Conservation (phyloP, 2,888 invertebrate genomes). For the Deilephila porcellus region DNA sequence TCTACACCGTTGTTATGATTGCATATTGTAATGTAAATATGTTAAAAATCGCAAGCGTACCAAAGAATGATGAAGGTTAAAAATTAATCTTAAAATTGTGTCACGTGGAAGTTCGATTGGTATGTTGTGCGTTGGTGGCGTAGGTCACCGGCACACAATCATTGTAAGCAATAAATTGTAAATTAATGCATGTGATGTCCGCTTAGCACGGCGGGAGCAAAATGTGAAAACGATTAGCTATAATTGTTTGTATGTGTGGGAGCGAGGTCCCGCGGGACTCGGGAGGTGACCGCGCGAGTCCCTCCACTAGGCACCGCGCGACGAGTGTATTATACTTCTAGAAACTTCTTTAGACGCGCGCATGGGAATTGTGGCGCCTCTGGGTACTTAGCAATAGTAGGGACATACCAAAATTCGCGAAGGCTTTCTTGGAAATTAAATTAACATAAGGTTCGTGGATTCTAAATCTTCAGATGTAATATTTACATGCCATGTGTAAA, state of each 20-base stretch:
- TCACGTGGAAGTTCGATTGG: slow-evolving; percentile 20
- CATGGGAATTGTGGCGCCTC: slow-evolving; percentile 7
- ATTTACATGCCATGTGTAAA: neutral
- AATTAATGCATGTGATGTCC: slow-evolving; percentile 40
- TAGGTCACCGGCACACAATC: neutral
- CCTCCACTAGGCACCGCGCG: slow-evolving; percentile 35
- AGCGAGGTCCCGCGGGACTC: neutral
- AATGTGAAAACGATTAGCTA: slow-evolving; percentile 35
- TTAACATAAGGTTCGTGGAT: neutral
- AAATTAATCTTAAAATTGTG: slow-evolving; percentile 1
- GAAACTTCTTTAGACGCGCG: slow-evolving; percentile 6
- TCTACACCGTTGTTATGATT: slow-evolving; percentile 18
- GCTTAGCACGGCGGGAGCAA: slow-evolving; percentile 67
- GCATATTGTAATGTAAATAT: slow-evolving; percentile 25
- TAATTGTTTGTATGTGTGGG: slow-evolving; percentile 40
- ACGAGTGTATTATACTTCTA: slow-evolving; percentile 44
- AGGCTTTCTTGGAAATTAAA: neutral
- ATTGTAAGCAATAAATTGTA: slow-evolving; percentile 8
- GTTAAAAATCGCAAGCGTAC: slow-evolving; percentile 18
- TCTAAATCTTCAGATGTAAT: neutral
- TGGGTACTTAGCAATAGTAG: no score
- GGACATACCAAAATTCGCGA: neutral
- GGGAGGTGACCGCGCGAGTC: neutral
- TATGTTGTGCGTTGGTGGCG: slow-evolving; percentile 1
- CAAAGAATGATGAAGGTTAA: slow-evolving; percentile 17